Percentiles rank a stretch among this genome's conserved stretches.
Evolutionary conservation across 2,888 invertebrate genomes (phyloP).

Genomic region (Dinocampus coccinellae): DNA sequence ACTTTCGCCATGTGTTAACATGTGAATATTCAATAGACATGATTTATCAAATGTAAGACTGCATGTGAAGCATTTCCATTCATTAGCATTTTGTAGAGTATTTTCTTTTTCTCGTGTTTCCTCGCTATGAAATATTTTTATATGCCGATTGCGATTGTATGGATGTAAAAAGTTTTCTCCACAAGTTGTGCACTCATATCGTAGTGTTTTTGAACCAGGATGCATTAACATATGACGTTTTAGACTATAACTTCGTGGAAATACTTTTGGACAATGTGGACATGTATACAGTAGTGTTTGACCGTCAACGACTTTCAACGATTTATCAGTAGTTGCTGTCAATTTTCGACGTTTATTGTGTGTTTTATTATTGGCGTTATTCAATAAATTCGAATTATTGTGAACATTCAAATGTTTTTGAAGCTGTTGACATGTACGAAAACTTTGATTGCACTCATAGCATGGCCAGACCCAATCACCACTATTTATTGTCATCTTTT

Average conservation of each 20-base stretch:
- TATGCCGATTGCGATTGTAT: conserved; percentile 57
- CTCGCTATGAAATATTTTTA: conserved; percentile 58
- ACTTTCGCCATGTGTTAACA: conserved; percentile 67
- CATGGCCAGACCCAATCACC: conserved; percentile 73
- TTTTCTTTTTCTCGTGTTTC: conserved; percentile 60
- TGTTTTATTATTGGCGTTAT: not conserved
- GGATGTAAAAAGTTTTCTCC: conserved; percentile 58
- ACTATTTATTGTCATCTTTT: conserved; percentile 51
- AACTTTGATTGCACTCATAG: conserved; percentile 75
- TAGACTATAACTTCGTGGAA: conserved; percentile 61
- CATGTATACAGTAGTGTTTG: conserved; percentile 55
- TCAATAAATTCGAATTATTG: conserved; percentile 52
- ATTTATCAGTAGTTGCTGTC: conserved; percentile 45
- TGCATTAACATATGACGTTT: conserved; percentile 61
- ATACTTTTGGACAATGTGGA: conserved; percentile 60
- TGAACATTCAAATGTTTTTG: conserved; percentile 75
- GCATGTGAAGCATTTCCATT: conserved; percentile 68
- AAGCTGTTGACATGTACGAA: conserved; percentile 72
- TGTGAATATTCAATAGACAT: conserved; percentile 71
- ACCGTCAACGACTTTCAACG: conserved; percentile 54
- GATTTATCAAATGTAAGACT: conserved; percentile 67
- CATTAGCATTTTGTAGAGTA: conserved; percentile 56
- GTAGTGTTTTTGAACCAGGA: conserved; percentile 52
- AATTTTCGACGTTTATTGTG: not conserved
- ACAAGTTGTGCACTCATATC: conserved; percentile 53